phyloP scores from a whole-genome alignment of 2,888 invertebrate species.

The Andrena hattorfiana region DNA sequence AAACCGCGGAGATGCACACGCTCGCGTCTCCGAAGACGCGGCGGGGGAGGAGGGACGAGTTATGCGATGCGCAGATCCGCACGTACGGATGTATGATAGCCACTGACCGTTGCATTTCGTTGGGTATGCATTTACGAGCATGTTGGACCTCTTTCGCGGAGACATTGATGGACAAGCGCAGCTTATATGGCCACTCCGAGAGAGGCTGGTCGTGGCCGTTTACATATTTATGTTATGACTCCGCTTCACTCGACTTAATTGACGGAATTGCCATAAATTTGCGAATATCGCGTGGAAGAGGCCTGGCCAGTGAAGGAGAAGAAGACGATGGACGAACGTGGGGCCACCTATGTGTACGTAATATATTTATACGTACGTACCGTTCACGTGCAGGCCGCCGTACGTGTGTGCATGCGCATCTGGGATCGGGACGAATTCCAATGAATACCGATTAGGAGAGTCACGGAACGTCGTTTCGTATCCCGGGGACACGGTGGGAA shows the following conservation, averaged over 20 bases:
- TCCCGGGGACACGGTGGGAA: slow-evolving; percentile 51
- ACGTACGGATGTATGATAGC: slow-evolving; percentile 80
- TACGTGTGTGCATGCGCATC: slow-evolving; percentile 1
- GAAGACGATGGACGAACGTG: slow-evolving; percentile 22
- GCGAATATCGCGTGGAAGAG: slow-evolving; percentile 77
- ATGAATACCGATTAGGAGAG: slow-evolving; percentile 72
- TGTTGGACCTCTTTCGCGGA: slow-evolving; percentile 78
- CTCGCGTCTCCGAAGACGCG: not conserved
- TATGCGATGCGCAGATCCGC: slow-evolving; percentile 68
- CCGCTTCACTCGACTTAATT: slow-evolving; percentile 83
- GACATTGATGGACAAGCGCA: slow-evolving; percentile 85
- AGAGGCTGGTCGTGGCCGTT: slow-evolving; percentile 78
- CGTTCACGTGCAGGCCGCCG: not conserved
- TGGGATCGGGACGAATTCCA: slow-evolving; percentile 68
- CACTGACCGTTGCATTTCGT: slow-evolving; percentile 79
- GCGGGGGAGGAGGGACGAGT: slow-evolving; percentile 54
- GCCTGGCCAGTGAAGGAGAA: slow-evolving; percentile 2
- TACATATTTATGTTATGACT: slow-evolving; percentile 85
- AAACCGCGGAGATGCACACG: slow-evolving; percentile 47
- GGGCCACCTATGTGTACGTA: slow-evolving; percentile 3
- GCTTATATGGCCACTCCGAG: slow-evolving; percentile 81
- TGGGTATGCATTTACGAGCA: slow-evolving; percentile 80
- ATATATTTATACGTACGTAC: not conserved
- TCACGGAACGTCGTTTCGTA: slow-evolving; percentile 63
- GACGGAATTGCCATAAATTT: slow-evolving; percentile 84